Base-by-base conservation (phyloP, 2,797 vertebrate genomes). In the Simalia tracyae region DNA sequence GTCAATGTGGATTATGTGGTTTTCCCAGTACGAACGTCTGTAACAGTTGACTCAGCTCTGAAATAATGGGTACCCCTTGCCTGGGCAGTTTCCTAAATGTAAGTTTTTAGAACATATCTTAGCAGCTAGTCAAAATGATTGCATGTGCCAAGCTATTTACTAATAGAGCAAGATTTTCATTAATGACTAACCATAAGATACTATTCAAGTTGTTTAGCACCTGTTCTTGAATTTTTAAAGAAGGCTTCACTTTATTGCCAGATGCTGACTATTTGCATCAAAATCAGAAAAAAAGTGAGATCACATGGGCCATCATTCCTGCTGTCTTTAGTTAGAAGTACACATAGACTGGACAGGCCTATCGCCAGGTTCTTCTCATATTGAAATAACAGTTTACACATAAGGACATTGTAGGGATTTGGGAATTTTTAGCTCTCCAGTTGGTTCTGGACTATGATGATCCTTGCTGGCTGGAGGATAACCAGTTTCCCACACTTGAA, bases 111-210 rank as follows among this genome's bases (percentile, higher is more conserved):
- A 57, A 76, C 54, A 17, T 24, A 76, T 87, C 19, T 61, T 61
- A 17, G 15, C 22, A 61, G 4, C 17, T 89, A 54, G 54, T 31
- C 2, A 19, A 56, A 72, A 68, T n/a, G 56, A 22, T 36, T 12
- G 24, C 24, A 24, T 42, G 54, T 4, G 76, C 56, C 85, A 60
- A 57, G 1, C n/a, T 89, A 14, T 89, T n/a, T 90, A 87, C 15
- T 91, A 93, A 90, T 8, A 81, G 42, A 72, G 87, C 50, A 91
- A 86, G 10, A 17, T 92, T 93, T 91, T 90, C 24, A 46, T 50
- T 89, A 60, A 63, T 60, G 56, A 91, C 54, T 89, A 89, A 89
- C 93, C 42, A 72, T 42, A 19, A 4, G 86, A 54, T 24, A 9
- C 50, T 54, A 8, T 61, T 94, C 89, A 92, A 12, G 2, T 91